Conservation (phyloP, 2,113 vertebrate species). For the Serinus canaria region DNA sequence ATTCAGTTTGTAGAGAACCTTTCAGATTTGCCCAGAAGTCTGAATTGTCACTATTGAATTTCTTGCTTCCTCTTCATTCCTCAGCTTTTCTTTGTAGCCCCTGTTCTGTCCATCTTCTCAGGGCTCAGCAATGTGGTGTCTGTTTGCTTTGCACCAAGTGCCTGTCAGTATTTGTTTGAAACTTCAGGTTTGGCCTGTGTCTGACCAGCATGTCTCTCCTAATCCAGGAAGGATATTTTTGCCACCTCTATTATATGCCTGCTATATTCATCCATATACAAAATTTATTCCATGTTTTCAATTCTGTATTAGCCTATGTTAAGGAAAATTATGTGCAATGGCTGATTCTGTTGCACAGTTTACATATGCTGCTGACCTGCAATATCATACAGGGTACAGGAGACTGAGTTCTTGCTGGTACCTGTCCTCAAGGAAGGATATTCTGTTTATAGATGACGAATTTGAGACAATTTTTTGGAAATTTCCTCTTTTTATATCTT, state of each 20-base stretch:
- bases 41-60: background rate
- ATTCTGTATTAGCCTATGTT: background rate
- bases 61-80: background rate
- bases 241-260: background rate
- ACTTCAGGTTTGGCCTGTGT: background rate
- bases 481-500: background rate
- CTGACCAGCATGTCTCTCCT: background rate
- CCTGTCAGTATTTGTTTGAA: background rate
- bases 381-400: background rate
- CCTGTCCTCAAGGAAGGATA: background rate
- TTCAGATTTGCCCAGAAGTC: background rate
- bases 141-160: background rate
- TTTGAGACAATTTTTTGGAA: rapidly evolving
- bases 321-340: background rate
- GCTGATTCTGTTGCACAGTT: background rate
- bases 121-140: background rate
- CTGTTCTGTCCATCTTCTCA: background rate
- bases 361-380: background rate
- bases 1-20: background rate
- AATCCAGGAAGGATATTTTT: background rate
- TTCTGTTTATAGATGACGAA: background rate
- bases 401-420: background rate
- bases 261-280: background rate
- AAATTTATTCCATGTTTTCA: background rate
- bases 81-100: background rate